A percentile compares a stretch with the other conserved stretches of the same genome.
Conservation (phyloP, 2,888 invertebrate genomes). For the Bembecia ichneumoniformis region DNA sequence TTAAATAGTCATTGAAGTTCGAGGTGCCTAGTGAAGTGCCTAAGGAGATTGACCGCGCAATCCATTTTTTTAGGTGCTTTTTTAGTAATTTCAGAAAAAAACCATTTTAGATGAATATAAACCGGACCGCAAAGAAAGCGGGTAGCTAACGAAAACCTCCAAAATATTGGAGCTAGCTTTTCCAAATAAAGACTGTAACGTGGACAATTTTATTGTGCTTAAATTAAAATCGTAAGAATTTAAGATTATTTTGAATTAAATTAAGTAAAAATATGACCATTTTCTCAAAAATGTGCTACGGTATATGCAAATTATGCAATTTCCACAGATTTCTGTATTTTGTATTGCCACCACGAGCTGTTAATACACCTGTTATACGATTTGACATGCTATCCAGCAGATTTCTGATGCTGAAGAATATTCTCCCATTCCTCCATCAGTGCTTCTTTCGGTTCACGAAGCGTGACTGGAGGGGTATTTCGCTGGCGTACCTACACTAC, state of each 20-base stretch:
- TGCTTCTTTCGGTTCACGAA: slow-evolving; percentile 12
- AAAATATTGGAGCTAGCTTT: not conserved
- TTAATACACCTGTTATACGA: not conserved
- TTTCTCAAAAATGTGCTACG: not conserved
- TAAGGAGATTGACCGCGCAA: no score
- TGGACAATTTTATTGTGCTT: not conserved
- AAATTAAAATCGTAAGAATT: not conserved
- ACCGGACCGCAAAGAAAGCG: not conserved
- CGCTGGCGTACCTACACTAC: slow-evolving; percentile 14
- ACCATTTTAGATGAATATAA: no score
- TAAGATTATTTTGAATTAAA: not conserved
- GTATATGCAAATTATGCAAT: not conserved
- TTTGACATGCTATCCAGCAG: not conserved
- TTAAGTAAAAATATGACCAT: not conserved
- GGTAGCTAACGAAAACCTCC: not conserved
- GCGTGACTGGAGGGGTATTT: no score
- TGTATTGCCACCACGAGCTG: not conserved
- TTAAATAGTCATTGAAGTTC: no score
- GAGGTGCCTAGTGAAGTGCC: no score
- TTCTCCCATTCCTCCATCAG: slow-evolving; percentile 6
- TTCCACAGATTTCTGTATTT: not conserved
- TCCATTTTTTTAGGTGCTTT: no score
- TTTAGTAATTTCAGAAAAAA: no score
- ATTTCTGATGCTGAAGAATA: slow-evolving; percentile 1
- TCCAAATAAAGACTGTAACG: not conserved